Base-by-base conservation (phyloP, 2,888 invertebrate species). In the Spisula subtruncata region DNA sequence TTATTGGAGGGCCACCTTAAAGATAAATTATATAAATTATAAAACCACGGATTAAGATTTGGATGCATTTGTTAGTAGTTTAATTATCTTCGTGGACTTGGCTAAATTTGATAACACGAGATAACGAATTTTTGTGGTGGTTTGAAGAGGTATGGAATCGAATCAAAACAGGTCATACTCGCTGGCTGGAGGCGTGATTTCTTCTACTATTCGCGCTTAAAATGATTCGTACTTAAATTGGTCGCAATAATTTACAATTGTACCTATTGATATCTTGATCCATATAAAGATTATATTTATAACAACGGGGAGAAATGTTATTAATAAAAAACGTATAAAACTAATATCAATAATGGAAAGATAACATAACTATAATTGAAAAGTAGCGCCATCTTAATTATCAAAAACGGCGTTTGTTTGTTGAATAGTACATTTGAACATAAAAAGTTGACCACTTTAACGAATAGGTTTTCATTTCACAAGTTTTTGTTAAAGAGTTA, bases 291-390 rank as follows among this genome's bases (percentile, higher is more conserved):
- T 75, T 32, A 75, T 0, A 2, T 1, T 75, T 32, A 75, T 32
- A 75, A 32, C 25, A 10, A 66, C 20, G 1, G 25, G 12, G 51
- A 1, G 25, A 66, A 25, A 66, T n/a, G 25, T 10, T 1, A n/a
- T 12, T 75, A 75, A 75, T 75, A 12, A 18, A 75, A 75, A 35
- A 25, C 75, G 35, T 75, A 75, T 32, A 75, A 75, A 35, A 32
- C 41, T 75, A 16, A 35, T 35, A 8, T 20, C 32, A 25, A 16
- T 75, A 75, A 75, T 75, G 29, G 75, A 75, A 75, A 75, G 35
- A 75, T 75, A 75, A 75, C 75, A 75, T 71, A 35, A 75, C 32
- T 25, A 60, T 75, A 32, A 75, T 35, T 75, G 29, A 75, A 75
- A 35, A 35, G 18, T 75, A 35, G 32, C 75, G 18, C 75, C 14